These are phyloP conservation scores for Cherax quadricarinatus DNA, from an alignment of 1,140 invertebrate genomes.

Conservation along the genomic window DNA sequence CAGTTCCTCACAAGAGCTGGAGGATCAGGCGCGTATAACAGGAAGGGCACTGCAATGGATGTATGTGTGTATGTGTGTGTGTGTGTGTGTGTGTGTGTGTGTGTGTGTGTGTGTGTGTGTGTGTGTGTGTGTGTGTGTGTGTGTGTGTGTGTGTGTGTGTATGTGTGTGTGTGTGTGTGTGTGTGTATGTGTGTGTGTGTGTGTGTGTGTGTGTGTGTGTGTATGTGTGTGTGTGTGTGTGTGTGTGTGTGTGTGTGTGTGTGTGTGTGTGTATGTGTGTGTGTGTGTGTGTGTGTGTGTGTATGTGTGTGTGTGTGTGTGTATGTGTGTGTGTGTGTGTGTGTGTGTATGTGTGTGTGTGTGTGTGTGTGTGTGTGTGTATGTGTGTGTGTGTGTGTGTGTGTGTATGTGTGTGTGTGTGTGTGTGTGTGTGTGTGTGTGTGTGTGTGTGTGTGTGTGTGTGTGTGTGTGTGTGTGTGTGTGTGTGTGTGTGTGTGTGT, in stretches of 20 bases:
- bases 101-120: slow-evolving; percentile 1
- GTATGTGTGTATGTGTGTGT: slow-evolving; percentile 10
- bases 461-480: no score
- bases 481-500: no score
- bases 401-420: neutral
- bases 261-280: neutral
- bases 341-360: neutral
- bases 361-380: neutral
- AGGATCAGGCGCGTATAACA: no score
- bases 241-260: neutral
- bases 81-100: neutral
- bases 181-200: slow-evolving; percentile 32
- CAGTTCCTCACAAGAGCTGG: no score
- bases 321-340: neutral
- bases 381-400: neutral
- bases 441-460: neutral
- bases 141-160: neutral
- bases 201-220: slow-evolving; percentile 13
- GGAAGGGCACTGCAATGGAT: neutral
- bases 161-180: slow-evolving; percentile 30
- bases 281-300: slow-evolving; percentile 7
- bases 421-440: slow-evolving; percentile 9
- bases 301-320: slow-evolving; percentile 7
- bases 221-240: neutral
- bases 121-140: no score